phyloP scores from a whole-genome alignment of 2,113 vertebrate species.

The Tonatia bakeri region DNA sequence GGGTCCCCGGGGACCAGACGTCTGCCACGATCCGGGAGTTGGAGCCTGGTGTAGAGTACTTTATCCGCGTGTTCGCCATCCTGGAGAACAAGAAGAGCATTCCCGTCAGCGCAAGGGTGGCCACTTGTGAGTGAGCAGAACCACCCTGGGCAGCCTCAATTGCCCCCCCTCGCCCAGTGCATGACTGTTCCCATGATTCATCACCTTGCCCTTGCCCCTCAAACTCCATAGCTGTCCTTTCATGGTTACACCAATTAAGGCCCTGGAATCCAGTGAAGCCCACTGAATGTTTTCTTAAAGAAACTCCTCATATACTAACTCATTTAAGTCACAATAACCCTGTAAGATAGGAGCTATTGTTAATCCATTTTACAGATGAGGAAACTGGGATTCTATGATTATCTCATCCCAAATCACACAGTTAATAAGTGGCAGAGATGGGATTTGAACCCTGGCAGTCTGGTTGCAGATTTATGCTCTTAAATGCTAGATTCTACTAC shows the following conservation, averaged over 20 bases:
- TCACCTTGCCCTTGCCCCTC: accelerated
- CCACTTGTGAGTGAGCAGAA: conserved; percentile 86
- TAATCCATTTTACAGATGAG: not conserved
- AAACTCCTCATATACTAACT: not conserved
- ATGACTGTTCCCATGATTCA: accelerated
- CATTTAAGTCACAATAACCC: not conserved
- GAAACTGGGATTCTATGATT: not conserved
- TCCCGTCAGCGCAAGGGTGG: conserved; percentile 93
- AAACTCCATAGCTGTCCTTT: not conserved
- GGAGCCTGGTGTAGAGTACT: conserved; percentile 95
- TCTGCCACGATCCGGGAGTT: conserved; percentile 89
- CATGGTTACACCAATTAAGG: not conserved
- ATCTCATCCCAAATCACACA: not conserved
- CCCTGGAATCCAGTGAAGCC: not conserved
- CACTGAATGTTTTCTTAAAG: not conserved
- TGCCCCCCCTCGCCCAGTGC: accelerated
- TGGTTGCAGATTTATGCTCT: not conserved
- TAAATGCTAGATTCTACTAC: not conserved
- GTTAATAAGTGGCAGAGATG: not conserved
- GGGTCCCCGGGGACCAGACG: conserved; percentile 90
- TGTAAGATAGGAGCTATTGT: not conserved
- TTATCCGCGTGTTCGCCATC: conserved; percentile 94
- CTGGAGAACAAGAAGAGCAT: conserved; percentile 94
- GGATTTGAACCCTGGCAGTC: not conserved
- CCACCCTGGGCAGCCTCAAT: accelerated